Evolutionary conservation across 1,140 invertebrate species (phyloP), one percentile per base, ranked within the genome.

Genomic region (Semibalanus balanoides): DNA sequence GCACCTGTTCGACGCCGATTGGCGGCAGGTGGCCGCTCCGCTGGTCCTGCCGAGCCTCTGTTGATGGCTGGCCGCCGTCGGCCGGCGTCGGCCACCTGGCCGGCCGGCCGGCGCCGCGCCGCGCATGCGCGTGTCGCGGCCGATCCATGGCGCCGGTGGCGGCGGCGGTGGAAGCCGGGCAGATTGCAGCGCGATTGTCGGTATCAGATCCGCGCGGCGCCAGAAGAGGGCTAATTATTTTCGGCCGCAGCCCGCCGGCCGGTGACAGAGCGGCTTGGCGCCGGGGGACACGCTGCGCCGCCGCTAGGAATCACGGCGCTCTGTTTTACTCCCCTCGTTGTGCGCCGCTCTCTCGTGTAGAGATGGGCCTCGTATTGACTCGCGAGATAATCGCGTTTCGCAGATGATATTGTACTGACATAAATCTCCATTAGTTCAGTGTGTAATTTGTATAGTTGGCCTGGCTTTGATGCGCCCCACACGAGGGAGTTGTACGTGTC

Each of bases 361-460:
- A 64, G 51, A 64, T 64, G 22, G 51, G 51, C 14, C 51, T 64
- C 22, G 51, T 64, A 64, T 64, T 64, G 51, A 64, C 51, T 64
- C 51, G 11, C 14, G 11, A 25, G 14, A 64, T 64, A 64, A 64
- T 64, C 51, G 51, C 51, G 51, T 64, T 64, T 64, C 51, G 51
- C 51, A 64, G 51, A 64, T 64, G 51, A 64, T 64, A 64, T 64
- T 64, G 51, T 64, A 64, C 51, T 64, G 51, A 64, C 51, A 64
- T 64, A 64, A 64, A 64, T 64, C 51, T 64, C 51, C 51, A 64
- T 64, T 64, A 64, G 51, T 64, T 64, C 51, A 25, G 51, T 64
- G 51, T 64, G 51, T 64, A 64, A 64, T 64, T 64, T 64, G 51
- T 64, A 64, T 64, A 64, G 51, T 64, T 64, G 51, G 51, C 22